Conservation (phyloP, 1,140 invertebrate genomes). For the Drosophila sturtevanti region DNA sequence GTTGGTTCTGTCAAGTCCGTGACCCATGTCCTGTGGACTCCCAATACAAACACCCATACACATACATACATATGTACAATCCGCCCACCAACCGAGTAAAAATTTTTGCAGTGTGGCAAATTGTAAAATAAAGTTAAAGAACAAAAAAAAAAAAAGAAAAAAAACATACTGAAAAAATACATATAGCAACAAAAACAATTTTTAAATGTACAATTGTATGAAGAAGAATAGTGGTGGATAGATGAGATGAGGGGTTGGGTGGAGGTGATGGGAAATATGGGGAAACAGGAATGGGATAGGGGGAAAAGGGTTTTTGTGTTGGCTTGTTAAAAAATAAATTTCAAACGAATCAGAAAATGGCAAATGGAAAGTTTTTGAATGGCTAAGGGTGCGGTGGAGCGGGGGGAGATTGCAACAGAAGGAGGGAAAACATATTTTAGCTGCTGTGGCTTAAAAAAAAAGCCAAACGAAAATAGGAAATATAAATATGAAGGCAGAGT, state of each 20-base stretch:
- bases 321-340: slow-evolving; percentile 48
- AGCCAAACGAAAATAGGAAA: slow-evolving; percentile 46
- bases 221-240: not conserved
- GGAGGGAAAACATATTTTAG: slow-evolving; percentile 70
- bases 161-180: slow-evolving; percentile 12
- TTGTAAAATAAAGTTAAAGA: slow-evolving; percentile 61
- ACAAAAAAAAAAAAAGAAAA: slow-evolving; percentile 49
- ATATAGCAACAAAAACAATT: slow-evolving; percentile 12
- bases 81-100: slow-evolving; percentile 25
- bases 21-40: slow-evolving; percentile 30
- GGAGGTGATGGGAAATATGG: not conserved
- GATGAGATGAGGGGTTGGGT: not conserved
- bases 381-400: slow-evolving; percentile 39
- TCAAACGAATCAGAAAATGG: slow-evolving; percentile 72
- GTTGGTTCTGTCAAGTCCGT: slow-evolving; percentile 7
- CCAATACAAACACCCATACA: slow-evolving; percentile 13
- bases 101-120: slow-evolving; percentile 55
- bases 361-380: slow-evolving; percentile 51
- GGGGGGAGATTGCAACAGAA: slow-evolving; percentile 47
- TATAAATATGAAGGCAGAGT: slow-evolving; percentile 32
- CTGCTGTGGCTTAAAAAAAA: slow-evolving; percentile 62
- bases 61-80: slow-evolving; percentile 8
- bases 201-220: slow-evolving; percentile 12
- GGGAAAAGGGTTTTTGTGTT: not conserved
- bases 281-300: too few species aligned